phyloP scores from a whole-genome alignment of 2,113 vertebrate genomes.

The Anolis carolinensis region DNA sequence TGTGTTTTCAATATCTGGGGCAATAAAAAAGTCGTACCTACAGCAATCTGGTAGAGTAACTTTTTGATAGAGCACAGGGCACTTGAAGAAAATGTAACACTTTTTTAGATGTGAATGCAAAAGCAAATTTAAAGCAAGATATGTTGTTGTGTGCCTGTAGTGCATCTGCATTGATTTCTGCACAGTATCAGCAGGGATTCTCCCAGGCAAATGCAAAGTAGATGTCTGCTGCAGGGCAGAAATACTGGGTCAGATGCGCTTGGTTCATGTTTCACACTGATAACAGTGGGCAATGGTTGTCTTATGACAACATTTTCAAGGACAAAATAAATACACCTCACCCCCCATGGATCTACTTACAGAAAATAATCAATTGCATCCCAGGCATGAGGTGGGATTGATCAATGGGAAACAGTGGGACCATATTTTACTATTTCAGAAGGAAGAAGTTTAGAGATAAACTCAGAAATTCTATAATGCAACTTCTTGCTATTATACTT shows the following conservation, averaged over 20 bases:
- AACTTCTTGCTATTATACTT: not conserved
- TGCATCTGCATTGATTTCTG: not conserved
- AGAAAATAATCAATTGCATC: not conserved
- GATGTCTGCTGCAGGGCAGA: not conserved
- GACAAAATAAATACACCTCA: not conserved
- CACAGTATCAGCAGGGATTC: not conserved
- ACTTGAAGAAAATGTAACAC: not conserved
- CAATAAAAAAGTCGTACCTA: not conserved
- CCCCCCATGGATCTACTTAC: not conserved
- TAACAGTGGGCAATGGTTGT: not conserved
- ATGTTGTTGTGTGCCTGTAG: not conserved
- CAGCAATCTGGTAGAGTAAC: not conserved
- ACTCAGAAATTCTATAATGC: not conserved
- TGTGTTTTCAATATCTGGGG: not conserved
- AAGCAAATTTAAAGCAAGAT: not conserved
- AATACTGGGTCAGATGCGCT: not conserved
- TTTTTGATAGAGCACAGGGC: not conserved
- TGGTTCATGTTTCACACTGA: not conserved
- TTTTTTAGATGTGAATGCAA: not conserved
- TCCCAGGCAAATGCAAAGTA: not conserved
- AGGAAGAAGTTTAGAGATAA: not conserved
- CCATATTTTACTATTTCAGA: not conserved
- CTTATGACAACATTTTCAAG: not conserved
- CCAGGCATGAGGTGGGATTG: not conserved
- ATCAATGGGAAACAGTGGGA: not conserved